A percentile compares a stretch with the other conserved stretches of the same genome.
Evolutionary conservation across 2,797 vertebrate species (phyloP).

Genomic region (Euphonia xanthogaster): DNA sequence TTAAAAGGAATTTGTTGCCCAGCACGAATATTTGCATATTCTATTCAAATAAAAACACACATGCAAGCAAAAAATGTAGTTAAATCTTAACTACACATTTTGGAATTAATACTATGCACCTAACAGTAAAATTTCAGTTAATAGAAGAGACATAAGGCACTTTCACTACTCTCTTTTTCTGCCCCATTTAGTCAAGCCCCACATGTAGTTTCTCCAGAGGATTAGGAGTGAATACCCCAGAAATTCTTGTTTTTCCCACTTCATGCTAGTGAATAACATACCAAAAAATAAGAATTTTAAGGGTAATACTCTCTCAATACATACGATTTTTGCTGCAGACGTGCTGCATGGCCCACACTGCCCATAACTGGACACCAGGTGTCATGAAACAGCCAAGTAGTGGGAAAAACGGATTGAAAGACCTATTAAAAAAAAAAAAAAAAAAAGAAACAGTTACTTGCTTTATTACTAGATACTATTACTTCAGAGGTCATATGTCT

Average conservation of each 20-base stretch:
- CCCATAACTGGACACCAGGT: conserved; percentile 97
- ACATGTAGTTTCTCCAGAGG: background rate
- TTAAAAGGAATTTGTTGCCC: background rate
- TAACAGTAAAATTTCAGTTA: background rate
- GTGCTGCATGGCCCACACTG: conserved; percentile 99
- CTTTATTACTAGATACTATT: background rate
- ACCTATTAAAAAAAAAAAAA: conserved; percentile 74
- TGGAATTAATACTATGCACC: background rate
- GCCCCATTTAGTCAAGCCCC: background rate
- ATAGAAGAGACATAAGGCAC: background rate
- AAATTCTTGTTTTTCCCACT: background rate
- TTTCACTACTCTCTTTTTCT: background rate
- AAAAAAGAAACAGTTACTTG: background rate
- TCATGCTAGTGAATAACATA: background rate
- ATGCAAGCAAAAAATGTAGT: background rate
- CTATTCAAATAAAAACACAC: background rate
- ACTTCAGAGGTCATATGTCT: background rate
- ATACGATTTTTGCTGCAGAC: conserved; percentile 99
- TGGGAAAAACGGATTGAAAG: conserved; percentile 98
- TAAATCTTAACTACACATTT: background rate
- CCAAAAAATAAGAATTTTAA: background rate
- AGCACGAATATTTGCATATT: background rate
- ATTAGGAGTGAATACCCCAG: background rate
- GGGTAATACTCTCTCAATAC: conserved; percentile 51
- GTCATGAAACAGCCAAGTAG: conserved; percentile 95